Percentiles rank a stretch among this genome's conserved stretches.
Evolutionary conservation across 2,888 invertebrate genomes (phyloP).

Genomic region (Penaeus monodon): DNA sequence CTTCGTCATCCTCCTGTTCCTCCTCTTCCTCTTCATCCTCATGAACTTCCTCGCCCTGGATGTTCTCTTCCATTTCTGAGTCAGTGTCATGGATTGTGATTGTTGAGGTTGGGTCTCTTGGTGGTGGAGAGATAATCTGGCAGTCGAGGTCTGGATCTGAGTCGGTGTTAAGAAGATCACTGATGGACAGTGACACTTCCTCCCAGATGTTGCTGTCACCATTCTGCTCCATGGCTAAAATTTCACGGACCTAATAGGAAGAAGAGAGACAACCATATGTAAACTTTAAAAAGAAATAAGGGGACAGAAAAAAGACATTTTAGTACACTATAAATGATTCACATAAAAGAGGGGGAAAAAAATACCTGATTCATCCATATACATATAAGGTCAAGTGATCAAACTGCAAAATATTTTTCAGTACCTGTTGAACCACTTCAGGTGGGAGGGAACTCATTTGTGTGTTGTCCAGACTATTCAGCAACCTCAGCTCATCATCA

Average conservation of each 20-base stretch:
- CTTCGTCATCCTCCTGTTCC: conserved; percentile 14
- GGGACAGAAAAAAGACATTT: background rate
- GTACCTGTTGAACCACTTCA: conserved; percentile 61
- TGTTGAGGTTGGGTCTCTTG: conserved; percentile 61
- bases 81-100: conserved; percentile 64
- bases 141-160: conserved; percentile 57
- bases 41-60: conserved; percentile 15
- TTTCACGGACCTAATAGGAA: conserved; percentile 55
- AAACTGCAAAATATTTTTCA: no score
- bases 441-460: conserved; percentile 54
- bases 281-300: no score
- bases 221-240: conserved; percentile 56
- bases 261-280: background rate
- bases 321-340: background rate
- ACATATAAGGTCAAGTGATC: no score
- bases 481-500: conserved; percentile 49
- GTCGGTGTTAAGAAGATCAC: conserved; percentile 51
- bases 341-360: background rate
- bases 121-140: conserved; percentile 64
- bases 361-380: background rate
- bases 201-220: conserved; percentile 44
- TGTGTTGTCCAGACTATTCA: conserved; percentile 48
- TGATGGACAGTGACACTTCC: conserved; percentile 52
- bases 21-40: conserved; percentile 52
- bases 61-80: conserved; percentile 48